Evolutionary conservation across 2,888 invertebrate species (phyloP), one percentile per base, ranked within the genome.

Genomic region (Nycteola revayana): DNA sequence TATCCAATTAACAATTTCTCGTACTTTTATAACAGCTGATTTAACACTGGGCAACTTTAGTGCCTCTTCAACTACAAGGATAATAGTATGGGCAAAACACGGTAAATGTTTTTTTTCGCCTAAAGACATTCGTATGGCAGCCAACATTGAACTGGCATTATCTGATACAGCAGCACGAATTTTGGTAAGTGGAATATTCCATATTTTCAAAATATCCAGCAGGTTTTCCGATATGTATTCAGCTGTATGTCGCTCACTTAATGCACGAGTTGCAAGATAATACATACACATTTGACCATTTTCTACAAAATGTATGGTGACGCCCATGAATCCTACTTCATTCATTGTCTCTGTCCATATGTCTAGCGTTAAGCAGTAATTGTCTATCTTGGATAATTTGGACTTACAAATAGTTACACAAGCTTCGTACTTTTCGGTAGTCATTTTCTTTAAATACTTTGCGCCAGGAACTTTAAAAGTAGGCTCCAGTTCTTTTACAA

Each of bases 271-370:
- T 46, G 43, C 52, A 48, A 56, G 40, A 38, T 48, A 43, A 40
- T 39, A 42, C 39, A 41, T 47, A 49, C 42, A 49, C 44, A 47
- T 40, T 33, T 42, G 3, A 36, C 22, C 32, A 39, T 36, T 45
- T 49, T 57, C 45, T 30, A 48, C 25, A 55, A 61, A 62, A 50
- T 60, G 63, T 36, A 47, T 32, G 7, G 62, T 63, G 22, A 64
- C 43, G 29, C 60, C 61, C 42, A 64, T 39, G 47, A 59, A 64
- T 45, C 55, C 59, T 21, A 44, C 49, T 40, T 54, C 60, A 46
- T 44, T 46, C 47, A 64, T 60, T 26, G 51, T 51, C 29, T 66
- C 60, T 29, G 55, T 63, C 66, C 64, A 66, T 38, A 59, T 58
- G 42, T 62, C 60, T 20, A 51, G 31, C 29, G 39, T 46, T 34